A percentile compares a stretch with the other conserved stretches of the same genome.
phyloP scores from a whole-genome alignment of 2,113 vertebrate species.

The Mustela lutreola region DNA sequence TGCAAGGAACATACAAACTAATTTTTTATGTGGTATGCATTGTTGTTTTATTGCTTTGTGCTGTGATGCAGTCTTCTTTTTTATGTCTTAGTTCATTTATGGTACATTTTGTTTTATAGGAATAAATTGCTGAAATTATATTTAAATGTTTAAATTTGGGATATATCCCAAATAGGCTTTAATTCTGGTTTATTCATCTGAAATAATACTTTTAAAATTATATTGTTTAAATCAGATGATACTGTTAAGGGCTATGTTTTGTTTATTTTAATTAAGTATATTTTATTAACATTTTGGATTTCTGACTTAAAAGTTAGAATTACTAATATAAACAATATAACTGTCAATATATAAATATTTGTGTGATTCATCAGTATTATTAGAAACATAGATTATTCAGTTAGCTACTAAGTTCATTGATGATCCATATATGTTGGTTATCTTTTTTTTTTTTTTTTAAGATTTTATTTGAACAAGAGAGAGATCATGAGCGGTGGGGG shows the following conservation, averaged over 20 bases:
- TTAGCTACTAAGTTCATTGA: background rate
- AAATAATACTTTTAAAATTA: background rate
- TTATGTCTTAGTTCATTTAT: slow-evolving; percentile 8
- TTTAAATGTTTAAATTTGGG: slow-evolving; percentile 31
- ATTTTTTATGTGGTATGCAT: background rate
- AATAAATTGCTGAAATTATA: background rate
- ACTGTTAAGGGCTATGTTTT: background rate
- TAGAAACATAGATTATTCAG: background rate
- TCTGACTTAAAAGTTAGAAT: slow-evolving; percentile 7
- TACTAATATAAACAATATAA: background rate
- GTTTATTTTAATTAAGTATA: slow-evolving; percentile 16
- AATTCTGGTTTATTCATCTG: background rate
- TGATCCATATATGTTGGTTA: background rate
- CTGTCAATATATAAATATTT: background rate
- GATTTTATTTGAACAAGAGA: no score
- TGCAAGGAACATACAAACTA: background rate
- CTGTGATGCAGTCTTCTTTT: slow-evolving; percentile 25
- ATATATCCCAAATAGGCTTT: background rate
- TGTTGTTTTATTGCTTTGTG: background rate
- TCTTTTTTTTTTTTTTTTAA: background rate
- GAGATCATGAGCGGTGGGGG: no score
- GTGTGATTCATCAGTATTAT: background rate
- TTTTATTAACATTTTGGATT: background rate
- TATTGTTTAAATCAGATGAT: background rate
- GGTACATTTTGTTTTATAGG: background rate